Conservation (phyloP, 2,113 vertebrate genomes). For the Pithys albifrons region DNA sequence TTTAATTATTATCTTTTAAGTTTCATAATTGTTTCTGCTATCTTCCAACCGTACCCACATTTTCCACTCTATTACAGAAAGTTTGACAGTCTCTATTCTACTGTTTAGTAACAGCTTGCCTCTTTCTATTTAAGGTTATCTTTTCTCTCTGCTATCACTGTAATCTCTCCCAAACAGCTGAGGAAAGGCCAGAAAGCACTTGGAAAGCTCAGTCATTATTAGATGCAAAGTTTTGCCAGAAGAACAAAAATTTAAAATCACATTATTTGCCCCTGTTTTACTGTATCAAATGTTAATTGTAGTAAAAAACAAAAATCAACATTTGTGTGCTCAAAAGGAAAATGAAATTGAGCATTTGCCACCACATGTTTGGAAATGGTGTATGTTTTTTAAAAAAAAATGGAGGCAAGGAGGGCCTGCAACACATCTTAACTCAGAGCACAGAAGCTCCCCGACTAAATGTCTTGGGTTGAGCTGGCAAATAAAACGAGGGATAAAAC, state of each 20-base stretch:
- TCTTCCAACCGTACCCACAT: neutral
- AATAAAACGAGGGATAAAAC: no score
- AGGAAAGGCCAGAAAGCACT: neutral
- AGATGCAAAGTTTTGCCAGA: neutral
- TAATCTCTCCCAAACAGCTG: neutral
- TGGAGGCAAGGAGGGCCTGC: neutral
- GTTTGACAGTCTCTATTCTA: neutral
- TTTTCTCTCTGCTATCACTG: neutral
- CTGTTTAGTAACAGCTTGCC: neutral
- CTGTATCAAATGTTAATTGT: neutral
- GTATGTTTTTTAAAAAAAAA: neutral
- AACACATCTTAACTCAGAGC: neutral
- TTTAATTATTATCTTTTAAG: slow-evolving; percentile 33
- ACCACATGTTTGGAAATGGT: neutral
- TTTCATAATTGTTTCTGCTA: neutral
- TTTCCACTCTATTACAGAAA: neutral
- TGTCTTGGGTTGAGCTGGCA: no score
- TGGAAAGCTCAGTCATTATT: neutral
- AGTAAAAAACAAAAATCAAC: neutral
- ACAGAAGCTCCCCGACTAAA: neutral
- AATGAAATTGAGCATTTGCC: neutral
- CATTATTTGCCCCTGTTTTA: neutral
- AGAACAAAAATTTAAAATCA: neutral
- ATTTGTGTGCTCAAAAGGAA: neutral
- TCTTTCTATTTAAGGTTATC: neutral